Percentiles rank a stretch among this genome's conserved stretches.
Evolutionary conservation across 2,113 vertebrate genomes (phyloP).

Genomic region (Coturnix japonica): DNA sequence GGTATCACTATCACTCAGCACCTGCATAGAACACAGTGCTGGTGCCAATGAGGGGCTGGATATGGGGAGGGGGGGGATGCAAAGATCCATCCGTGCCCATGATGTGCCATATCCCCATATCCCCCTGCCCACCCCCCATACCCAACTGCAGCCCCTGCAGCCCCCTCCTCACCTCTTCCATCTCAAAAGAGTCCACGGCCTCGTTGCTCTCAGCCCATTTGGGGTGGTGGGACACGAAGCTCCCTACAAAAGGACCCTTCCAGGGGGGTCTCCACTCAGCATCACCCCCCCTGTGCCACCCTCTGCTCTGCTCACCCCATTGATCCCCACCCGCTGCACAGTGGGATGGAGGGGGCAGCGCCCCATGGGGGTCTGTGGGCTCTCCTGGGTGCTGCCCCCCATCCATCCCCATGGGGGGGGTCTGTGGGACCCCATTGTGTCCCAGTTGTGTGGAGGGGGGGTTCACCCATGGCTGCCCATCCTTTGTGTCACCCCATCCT

Average conservation of each 20-base stretch:
- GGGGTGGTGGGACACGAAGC: rapidly evolving
- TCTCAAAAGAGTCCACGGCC: constrained; percentile 75
- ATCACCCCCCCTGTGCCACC: background rate
- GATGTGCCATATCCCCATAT: background rate
- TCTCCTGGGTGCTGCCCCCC: rapidly evolving
- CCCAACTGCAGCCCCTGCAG: background rate
- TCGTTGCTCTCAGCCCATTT: background rate
- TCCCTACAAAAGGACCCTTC: background rate
- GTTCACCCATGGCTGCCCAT: background rate
- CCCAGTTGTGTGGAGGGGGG: background rate
- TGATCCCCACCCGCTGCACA: background rate
- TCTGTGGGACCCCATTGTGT: background rate
- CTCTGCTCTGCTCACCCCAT: background rate
- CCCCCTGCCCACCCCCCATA: background rate
- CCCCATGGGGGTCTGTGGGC: background rate
- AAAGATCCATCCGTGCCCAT: background rate
- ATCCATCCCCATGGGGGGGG: rapidly evolving
- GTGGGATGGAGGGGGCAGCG: rapidly evolving
- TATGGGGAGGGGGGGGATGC: no score
- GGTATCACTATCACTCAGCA: background rate
- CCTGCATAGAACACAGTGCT: background rate
- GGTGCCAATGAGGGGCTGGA: background rate
- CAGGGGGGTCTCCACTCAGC: background rate
- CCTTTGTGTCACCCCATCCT: background rate
- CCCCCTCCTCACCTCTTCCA: constrained; percentile 78